Percentiles rank a stretch among this genome's conserved stretches.
phyloP scores from a whole-genome alignment of 2,888 invertebrate species.

The Eudasyphora cyanicolor region DNA sequence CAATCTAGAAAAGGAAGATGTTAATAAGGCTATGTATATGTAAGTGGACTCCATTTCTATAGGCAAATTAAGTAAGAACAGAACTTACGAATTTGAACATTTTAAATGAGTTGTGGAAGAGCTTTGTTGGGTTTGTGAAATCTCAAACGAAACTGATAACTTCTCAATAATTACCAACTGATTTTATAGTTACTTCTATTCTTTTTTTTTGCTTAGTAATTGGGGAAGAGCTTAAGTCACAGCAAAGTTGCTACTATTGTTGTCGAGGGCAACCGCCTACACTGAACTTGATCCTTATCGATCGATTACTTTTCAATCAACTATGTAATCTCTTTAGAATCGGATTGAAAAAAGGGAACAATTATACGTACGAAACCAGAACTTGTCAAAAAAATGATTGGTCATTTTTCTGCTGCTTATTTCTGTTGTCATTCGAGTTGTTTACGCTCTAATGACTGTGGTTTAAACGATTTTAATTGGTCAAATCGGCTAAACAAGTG shows the following conservation, averaged over 20 bases:
- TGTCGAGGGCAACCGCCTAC: constrained; percentile 54
- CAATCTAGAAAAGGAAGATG: constrained; percentile 61
- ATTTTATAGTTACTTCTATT: constrained; percentile 45
- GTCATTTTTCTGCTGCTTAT: too few relatives aligned
- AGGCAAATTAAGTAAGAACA: neutral
- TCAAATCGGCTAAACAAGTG: too few relatives aligned
- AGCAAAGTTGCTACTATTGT: neutral
- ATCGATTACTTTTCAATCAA: too few relatives aligned
- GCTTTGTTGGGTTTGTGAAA: constrained; percentile 22
- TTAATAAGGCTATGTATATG: neutral
- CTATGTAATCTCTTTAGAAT: too few relatives aligned
- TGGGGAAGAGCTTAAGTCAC: neutral
- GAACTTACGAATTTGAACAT: constrained; percentile 79
- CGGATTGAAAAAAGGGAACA: too few relatives aligned
- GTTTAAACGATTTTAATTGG: too few relatives aligned
- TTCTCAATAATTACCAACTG: neutral
- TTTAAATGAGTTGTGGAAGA: constrained; percentile 61
- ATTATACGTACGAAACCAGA: too few relatives aligned
- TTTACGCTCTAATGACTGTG: too few relatives aligned
- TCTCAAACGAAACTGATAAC: constrained; percentile 50
- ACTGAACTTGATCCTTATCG: constrained; percentile 73
- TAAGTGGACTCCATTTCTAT: neutral
- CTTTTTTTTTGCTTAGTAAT: too few relatives aligned
- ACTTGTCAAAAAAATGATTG: too few relatives aligned
- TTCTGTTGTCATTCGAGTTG: too few relatives aligned